Evolutionary conservation across 2,888 invertebrate genomes (phyloP).

Genomic region (Microplitis deprimator): DNA sequence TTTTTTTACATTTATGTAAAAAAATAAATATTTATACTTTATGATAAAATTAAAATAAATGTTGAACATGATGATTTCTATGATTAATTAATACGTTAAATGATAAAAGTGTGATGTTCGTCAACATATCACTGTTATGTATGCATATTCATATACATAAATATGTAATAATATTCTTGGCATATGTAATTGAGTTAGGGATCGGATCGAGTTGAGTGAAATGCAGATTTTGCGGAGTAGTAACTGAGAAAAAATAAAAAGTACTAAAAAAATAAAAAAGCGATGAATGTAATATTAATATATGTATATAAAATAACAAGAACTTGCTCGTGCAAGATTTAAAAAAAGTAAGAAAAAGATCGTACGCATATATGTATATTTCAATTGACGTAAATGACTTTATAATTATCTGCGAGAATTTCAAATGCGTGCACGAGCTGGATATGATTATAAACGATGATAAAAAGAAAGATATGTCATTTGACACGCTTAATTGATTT

Average conservation of each 20-base stretch:
- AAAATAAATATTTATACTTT: neutral
- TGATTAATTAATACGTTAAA: slow-evolving; percentile 26
- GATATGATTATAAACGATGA: slow-evolving; percentile 46
- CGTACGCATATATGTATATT: slow-evolving; percentile 14
- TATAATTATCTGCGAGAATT: slow-evolving; percentile 48
- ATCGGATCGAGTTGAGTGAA: slow-evolving; percentile 22
- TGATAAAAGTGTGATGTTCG: slow-evolving; percentile 19
- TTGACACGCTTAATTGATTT: slow-evolving; percentile 61
- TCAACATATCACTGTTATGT: slow-evolving; percentile 3
- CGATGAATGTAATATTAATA: slow-evolving; percentile 25
- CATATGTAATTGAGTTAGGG: slow-evolving; percentile 35
- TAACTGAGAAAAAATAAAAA: neutral
- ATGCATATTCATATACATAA: slow-evolving; percentile 4
- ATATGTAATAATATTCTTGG: slow-evolving; percentile 17
- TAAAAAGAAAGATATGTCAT: slow-evolving; percentile 34
- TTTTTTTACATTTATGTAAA: neutral
- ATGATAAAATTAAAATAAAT: neutral
- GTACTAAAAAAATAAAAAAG: slow-evolving; percentile 11
- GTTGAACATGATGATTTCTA: neutral
- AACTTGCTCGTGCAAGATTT: slow-evolving; percentile 18
- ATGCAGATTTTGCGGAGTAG: slow-evolving; percentile 19
- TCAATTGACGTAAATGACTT: slow-evolving; percentile 31
- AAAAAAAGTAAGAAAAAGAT: slow-evolving; percentile 24
- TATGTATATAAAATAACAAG: slow-evolving; percentile 2
- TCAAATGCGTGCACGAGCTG: slow-evolving; percentile 42